Evolutionary conservation across 2,797 vertebrate species (phyloP), one percentile per base, ranked within the genome.

Genomic region (Sebastes matsubarae): DNA sequence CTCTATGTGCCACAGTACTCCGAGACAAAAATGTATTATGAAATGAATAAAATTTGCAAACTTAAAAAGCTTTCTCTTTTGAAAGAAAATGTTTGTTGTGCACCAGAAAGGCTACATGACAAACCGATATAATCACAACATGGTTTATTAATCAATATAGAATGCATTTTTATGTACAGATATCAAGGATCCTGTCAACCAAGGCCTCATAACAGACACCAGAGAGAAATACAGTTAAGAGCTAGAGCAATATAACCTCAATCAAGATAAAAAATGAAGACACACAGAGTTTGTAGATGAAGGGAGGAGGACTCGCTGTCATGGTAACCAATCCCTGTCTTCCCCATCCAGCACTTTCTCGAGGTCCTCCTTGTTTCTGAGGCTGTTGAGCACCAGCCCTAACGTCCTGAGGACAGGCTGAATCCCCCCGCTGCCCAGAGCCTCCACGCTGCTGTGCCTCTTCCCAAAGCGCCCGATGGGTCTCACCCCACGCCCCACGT

Each of bases 401-500:
- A 97, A 88, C 27, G 79, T 95, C 80, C 90, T 94, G 82, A 95
- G 87, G 14, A 92, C 75, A 0, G 96, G 93, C 60, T 94, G 92
- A 77, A 94, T 80, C 38, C 69, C 92, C 30, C 81, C 73, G 3
- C 82, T 86, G 71, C 79, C 82, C 86, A 89, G 64, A 59, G 76
- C 87, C 38, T 87, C 89, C 57, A 82, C 64, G 7, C 80, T 82
- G 88, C 87, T 93, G 87, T 97, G 96, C 82, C 97, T 95, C 94
- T 98, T 98, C 75, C 97, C 97, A 10, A 98, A 98, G 24, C 97
- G 96, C 3, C 97, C 97, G 0, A 98, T 98, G 84, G 97, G 97
- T 89, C 97, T 94, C 66, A 98, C 97, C 0, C 97, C 97, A 5
- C 97, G 97, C 0, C 96, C 97, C 85, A 98, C 95, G 0, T 98